Evolutionary conservation across 2,113 vertebrate species (phyloP), one percentile per base, ranked within the genome.

Genomic region (Pardalotus punctatus): DNA sequence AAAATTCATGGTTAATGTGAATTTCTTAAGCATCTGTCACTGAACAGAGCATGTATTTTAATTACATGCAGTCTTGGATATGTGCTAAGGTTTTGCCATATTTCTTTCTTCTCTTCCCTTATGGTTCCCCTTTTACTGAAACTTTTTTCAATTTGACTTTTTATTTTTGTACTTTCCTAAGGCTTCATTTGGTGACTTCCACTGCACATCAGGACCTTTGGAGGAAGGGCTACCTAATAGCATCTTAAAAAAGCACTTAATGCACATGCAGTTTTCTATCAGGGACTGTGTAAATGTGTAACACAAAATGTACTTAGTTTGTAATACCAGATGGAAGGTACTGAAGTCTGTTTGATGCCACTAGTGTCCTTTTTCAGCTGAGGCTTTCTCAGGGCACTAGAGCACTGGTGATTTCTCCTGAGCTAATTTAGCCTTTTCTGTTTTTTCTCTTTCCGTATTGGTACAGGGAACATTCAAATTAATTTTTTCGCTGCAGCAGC

Each of bases 401-500:
- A 80, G 6, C 12, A 47, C 2, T 60, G 25, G 8, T 61, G 9
- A 33, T 70, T 61, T 71, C 14, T 79, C 36, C 13, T 1, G 11
- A 58, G 35, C 73, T 51, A 40, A 60, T 36, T 53, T 40, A 71
- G 47, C 14, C 6, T 87, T 45, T 88, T 40, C 10, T 72, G 20
- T n/a, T 72, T 40, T 94, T 86, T 87, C 48, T 91, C 57, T 80
- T 54, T 95, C 53, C 19, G 1, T 81, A 81, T 90, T 95, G 94
- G 60, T 96, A 90, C 90, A 88, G 92, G 93, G 94, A 97, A 95
- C 90, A 81, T 94, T 92, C 17, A 85, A 7, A 72, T 85, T 89
- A 4, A 16, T 24, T 81, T 95, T 80, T 82, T 91, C 38, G 43
- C 14, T 93, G 11, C 36, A 56, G 21, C 71, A 48, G 8, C 54